Base-by-base conservation (phyloP, 2,888 invertebrate genomes). In the Dusona sp. region DNA sequence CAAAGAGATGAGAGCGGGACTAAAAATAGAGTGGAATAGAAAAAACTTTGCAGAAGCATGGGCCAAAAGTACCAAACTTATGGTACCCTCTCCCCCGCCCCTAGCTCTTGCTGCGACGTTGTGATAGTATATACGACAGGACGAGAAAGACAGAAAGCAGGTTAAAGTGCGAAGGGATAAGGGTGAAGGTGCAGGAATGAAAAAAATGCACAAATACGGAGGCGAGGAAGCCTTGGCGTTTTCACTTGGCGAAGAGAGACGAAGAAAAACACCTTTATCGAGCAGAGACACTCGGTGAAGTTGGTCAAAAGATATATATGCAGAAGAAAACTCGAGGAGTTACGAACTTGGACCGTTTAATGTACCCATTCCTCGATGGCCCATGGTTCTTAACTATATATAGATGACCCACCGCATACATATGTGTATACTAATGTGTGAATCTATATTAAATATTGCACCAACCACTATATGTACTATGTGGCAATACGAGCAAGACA, bases 261-360 rank as follows among this genome's bases (percentile, higher is more conserved):
- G 89, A 92, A 92, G 92, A 91, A 93, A 93, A 92, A 93, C 92
- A 92, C 90, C 92, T 93, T 93, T 93, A 93, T 93, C 93, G 92
- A 92, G 89, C 90, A 82, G 88, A 90, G 89, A 91, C 93, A 92
- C 92, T 91, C 91, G 90, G 88, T 86, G 89, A 92, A 92, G 90
- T 89, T 88, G 89, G 90, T 90, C 89, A 87, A 88, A 87, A 89
- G 91, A 91, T 91, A 90, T 73, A 73, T 80, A 80, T 65, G 29
- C 42, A 38, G 65, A 89, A 90, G 90, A 90, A 91, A 91, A 89
- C 89, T 89, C 89, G 83, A 86, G 85, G 87, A 91, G 89, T 89
- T 90, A 88, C 89, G 85, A 92, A 92, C 90, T 93, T 92, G 88
- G 88, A 89, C 91, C 91, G 91, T 93, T 93, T 92, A 92, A 90